Evolutionary conservation across 2,888 invertebrate species (phyloP), one percentile per base, ranked within the genome.

Genomic region (Lasius platythorax): DNA sequence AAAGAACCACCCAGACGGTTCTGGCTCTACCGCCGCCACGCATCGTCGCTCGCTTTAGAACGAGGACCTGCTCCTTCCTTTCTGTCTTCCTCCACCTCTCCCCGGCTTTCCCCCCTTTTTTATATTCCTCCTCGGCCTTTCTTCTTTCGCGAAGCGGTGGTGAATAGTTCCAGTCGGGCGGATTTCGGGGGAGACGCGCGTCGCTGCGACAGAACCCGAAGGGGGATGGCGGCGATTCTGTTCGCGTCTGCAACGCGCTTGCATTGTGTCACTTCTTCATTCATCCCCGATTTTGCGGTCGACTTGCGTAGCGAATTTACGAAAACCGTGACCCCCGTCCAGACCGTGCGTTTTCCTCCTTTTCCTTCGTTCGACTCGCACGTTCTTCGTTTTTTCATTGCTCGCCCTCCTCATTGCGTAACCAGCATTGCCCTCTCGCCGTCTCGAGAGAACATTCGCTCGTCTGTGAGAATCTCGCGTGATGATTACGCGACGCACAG

Each of bases 231-330:
- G 87, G 87, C 82, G 90, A 83, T 85, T 87, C 78, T 74, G 81
- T 15, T n/a, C 81, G 84, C 75, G 88, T 63, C 87, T 81, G 85
- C 86, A 75, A 85, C 37, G 86, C 89, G 91, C 50, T 88, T 88
- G 91, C 92, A 93, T 94, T 94, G 94, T 94, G 94, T 94, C 94
- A 94, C 91, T 94, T 94, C 91, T 94, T 94, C 94, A 93, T 94
- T 94, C 93, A 94, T 93, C 92, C 91, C 93, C 93, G 95, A 95
- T 95, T 95, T 95, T 95, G 95, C 93, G 95, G 95, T 94, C 90
- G 94, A 94, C 94, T 94, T 95, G 95, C 95, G 94, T 94, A 93
- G 92, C 95, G 92, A 95, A 94, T 93, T 91, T 85, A 88, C 87
- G 87, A 90, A 90, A 88, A 89, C 87, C 74, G 64, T 81, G 75